Percentiles rank a stretch among this genome's conserved stretches.
Evolutionary conservation across 1,140 invertebrate species (phyloP).

Genomic region (Tetragonula clypearis): DNA sequence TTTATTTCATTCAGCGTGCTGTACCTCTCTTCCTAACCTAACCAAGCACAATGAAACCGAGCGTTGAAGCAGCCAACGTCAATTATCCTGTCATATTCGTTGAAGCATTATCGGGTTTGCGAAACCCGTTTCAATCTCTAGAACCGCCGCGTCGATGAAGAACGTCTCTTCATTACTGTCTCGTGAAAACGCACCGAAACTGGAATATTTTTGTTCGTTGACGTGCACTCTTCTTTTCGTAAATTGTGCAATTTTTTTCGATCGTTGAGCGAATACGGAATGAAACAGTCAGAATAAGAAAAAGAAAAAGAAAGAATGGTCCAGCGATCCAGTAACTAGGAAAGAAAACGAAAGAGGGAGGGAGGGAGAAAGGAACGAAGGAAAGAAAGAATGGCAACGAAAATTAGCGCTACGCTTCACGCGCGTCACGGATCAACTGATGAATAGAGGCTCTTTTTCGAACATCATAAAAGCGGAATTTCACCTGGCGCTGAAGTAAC

Average conservation of each 20-base stretch:
- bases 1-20: neutral
- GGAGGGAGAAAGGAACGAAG: no score
- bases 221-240: no score
- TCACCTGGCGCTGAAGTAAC: constrained; percentile 48
- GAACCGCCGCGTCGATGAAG: neutral
- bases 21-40: neutral
- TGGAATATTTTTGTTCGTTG: neutral
- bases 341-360: neutral
- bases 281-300: constrained; percentile 13
- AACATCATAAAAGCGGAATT: constrained; percentile 56
- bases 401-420: constrained; percentile 32
- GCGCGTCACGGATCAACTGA: constrained; percentile 42
- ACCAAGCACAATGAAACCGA: neutral
- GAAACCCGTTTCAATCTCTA: neutral
- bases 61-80: neutral
- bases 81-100: neutral
- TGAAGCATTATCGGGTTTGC: neutral
- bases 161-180: neutral
- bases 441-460: constrained; percentile 59
- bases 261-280: constrained; percentile 1
- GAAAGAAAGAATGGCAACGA: constrained; percentile 8
- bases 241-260: neutral
- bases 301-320: neutral
- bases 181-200: neutral
- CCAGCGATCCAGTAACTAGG: neutral